Conservation (phyloP, 2,797 vertebrate genomes). For the Leucoraja ocellata region DNA sequence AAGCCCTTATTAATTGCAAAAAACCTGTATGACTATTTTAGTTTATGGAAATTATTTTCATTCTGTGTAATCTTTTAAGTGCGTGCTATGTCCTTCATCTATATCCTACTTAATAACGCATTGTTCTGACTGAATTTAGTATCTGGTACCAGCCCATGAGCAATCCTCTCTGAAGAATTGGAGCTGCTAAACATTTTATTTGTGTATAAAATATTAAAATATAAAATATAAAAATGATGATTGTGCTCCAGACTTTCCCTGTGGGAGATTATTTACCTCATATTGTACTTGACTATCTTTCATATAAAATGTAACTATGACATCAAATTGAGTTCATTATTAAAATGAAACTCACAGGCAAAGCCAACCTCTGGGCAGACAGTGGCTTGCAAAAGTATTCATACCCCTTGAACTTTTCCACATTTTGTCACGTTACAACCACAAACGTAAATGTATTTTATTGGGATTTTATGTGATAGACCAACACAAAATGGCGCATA, state of each 20-base stretch:
- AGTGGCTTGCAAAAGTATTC: no score
- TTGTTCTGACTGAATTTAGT: neutral
- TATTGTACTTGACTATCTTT: neutral
- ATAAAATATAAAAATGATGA: neutral
- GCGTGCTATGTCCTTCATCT: neutral
- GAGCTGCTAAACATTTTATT: neutral
- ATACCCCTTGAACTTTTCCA: no score
- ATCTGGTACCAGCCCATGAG: neutral
- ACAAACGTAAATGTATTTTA: no score
- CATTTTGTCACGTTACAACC: no score
- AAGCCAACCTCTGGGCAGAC: neutral
- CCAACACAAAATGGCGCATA: no score
- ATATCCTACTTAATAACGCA: neutral
- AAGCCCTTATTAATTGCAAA: neutral
- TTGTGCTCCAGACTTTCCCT: neutral
- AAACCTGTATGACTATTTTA: neutral
- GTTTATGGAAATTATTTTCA: neutral
- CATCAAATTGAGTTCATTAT: neutral
- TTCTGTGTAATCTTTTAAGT: neutral
- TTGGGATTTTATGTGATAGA: no score
- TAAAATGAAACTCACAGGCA: neutral
- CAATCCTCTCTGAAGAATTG: neutral
- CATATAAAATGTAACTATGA: neutral
- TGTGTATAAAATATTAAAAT: neutral
- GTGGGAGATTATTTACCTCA: neutral